Evolutionary conservation across 2,113 vertebrate genomes (phyloP), one percentile per base, ranked within the genome.

Genomic region (Heterotilapia buettikoferi): DNA sequence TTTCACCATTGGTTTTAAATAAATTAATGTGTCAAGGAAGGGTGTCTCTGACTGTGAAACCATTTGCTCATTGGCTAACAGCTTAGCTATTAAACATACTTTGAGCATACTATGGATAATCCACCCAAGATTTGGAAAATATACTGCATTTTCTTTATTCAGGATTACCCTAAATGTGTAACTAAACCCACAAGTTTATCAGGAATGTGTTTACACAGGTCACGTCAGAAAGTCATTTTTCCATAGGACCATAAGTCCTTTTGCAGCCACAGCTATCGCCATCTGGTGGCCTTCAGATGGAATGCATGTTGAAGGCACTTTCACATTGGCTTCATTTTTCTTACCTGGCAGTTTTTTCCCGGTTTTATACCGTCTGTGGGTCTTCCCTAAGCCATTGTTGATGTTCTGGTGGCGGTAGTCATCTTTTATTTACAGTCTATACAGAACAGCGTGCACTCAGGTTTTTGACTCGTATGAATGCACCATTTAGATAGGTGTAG

Each of bases 381-480:
- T 29, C 26, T 2, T 78, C 18, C 7, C 26, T 50, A 50, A 50
- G 24, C 71, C 8, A 45, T 6, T 63, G 59, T 63, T 26, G 21
- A 73, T 18, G 21, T 45, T 26, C 40, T 73, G 38, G n/a, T 71
- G 66, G 3, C 0, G 40, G 3, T 47, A 7, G 71, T 7, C 45
- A 78, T 78, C 73, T 78, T 78, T 31, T 78, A 78, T 52, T 78
- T 78, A 78, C 73, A 78, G 73, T 78, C 16, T 47, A 47, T 47
- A 26, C 24, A 29, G 24, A 76, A 16, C 21, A 6, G 24, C 1
- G 2, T 0, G 1, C 2, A 18, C 40, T 26, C 38, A 73, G 68
- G 3, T 45, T 73, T 45, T 18, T 73, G 68, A 45, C 68, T 73
- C 1, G 1, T 45, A 18, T 45, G 68, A 73, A 66, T 66, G 33